Evolutionary conservation across 2,888 invertebrate genomes (phyloP).

Genomic region (Agrotis puta): DNA sequence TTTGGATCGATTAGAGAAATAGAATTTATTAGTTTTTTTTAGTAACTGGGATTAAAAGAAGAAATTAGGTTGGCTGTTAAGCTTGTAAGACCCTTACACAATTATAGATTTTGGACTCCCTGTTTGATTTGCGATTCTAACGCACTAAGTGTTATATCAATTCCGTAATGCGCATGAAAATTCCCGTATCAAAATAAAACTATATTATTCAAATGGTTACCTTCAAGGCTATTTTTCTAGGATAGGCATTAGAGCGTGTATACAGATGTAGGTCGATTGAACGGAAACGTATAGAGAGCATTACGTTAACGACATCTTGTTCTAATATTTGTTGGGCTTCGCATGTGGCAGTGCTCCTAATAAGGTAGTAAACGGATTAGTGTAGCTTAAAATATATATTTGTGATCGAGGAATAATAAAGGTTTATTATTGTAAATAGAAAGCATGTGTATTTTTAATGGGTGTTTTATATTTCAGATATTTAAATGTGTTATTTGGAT

Average conservation of each 20-base stretch:
- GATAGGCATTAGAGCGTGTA: conserved; percentile 40
- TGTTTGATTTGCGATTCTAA: conserved; percentile 13
- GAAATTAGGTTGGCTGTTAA: neutral
- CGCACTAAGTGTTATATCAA: neutral
- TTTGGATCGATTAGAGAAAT: neutral
- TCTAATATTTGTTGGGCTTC: conserved; percentile 76
- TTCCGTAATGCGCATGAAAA: conserved; percentile 32
- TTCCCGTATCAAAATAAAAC: conserved; percentile 22
- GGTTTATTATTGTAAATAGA: conserved; percentile 26
- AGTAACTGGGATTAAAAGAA: too few species aligned
- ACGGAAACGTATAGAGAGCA: conserved; percentile 55
- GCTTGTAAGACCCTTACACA: conserved; percentile 38
- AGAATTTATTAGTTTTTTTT: neutral
- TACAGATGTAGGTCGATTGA: conserved; percentile 61
- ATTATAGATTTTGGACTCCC: conserved; percentile 10
- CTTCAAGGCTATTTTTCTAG: conserved; percentile 33
- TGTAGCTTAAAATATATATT: conserved; percentile 44
- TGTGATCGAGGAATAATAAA: conserved; percentile 24
- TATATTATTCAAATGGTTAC: conserved; percentile 23
- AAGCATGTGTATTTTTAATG: conserved; percentile 42
- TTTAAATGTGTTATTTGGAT: conserved; percentile 10
- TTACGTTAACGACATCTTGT: conserved; percentile 63
- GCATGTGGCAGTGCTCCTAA: conserved; percentile 72
- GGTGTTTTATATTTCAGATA: conserved; percentile 17
- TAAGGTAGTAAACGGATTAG: conserved; percentile 75